Conservation (phyloP, 1,140 invertebrate species). For the Scylla paramamosain region DNA sequence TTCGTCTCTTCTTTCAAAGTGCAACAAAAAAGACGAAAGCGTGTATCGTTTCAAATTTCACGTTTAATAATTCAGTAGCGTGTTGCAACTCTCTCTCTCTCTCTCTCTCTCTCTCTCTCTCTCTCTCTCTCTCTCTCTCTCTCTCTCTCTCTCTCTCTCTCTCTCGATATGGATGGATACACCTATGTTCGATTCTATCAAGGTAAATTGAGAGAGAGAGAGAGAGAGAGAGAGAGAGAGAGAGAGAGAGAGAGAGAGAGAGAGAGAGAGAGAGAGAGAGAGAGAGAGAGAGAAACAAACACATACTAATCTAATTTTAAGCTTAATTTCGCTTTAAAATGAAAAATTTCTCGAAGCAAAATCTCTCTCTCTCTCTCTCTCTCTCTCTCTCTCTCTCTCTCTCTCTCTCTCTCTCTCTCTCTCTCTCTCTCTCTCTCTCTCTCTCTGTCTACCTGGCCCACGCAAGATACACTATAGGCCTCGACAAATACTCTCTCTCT, state of each 20-base stretch:
- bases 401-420: background rate
- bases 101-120: constrained; percentile 3
- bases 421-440: background rate
- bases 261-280: too few species aligned
- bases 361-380: background rate
- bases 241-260: too few species aligned
- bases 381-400: background rate
- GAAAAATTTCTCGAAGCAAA: too few species aligned
- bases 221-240: too few species aligned
- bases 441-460: background rate
- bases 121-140: constrained; percentile 3
- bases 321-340: too few species aligned
- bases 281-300: too few species aligned
- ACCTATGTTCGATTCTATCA: too few species aligned
- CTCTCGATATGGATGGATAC: background rate
- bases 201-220: too few species aligned
- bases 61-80: background rate
- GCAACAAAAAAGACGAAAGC: background rate
- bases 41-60: background rate
- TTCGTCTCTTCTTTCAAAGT: background rate
- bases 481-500: background rate
- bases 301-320: too few species aligned
- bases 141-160: constrained; percentile 3
- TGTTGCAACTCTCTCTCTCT: background rate
- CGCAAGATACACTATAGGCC: too few species aligned